phyloP scores from a whole-genome alignment of 2,888 invertebrate species.

The Hololepta plana region DNA sequence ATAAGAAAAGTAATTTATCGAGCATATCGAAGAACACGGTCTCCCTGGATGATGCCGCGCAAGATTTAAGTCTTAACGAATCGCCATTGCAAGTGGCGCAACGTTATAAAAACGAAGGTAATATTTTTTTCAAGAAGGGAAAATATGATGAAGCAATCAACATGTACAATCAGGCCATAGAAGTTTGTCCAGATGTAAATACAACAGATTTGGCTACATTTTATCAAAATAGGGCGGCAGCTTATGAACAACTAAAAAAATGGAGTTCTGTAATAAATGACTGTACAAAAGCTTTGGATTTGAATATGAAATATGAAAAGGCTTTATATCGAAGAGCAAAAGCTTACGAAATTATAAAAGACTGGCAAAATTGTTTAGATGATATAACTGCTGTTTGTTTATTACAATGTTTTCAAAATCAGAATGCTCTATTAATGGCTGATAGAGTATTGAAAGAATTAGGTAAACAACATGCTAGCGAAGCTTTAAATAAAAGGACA shows the following conservation, averaged over 20 bases:
- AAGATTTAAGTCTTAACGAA: slow-evolving; percentile 18
- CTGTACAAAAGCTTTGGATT: slow-evolving; percentile 66
- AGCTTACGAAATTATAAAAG: slow-evolving; percentile 62
- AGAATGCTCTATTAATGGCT: slow-evolving; percentile 61
- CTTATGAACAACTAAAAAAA: slow-evolving; percentile 79
- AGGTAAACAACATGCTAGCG: slow-evolving; percentile 56
- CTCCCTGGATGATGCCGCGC: slow-evolving; percentile 13
- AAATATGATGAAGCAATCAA: slow-evolving; percentile 83
- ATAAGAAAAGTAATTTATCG: slow-evolving; percentile 19
- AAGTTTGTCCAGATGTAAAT: slow-evolving; percentile 61
- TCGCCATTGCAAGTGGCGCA: slow-evolving; percentile 57
- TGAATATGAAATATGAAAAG: slow-evolving; percentile 75
- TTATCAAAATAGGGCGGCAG: slow-evolving; percentile 91
- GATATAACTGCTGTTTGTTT: slow-evolving; percentile 89
- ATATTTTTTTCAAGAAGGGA: slow-evolving; percentile 65
- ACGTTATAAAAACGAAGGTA: slow-evolving; percentile 74
- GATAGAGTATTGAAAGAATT: slow-evolving; percentile 77
- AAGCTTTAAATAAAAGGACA: slow-evolving; percentile 46
- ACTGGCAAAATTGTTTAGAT: slow-evolving; percentile 67
- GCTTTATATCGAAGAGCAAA: slow-evolving; percentile 71
- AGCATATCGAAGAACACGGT: slow-evolving; percentile 10
- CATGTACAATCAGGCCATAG: slow-evolving; percentile 85
- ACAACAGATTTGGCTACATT: slow-evolving; percentile 68
- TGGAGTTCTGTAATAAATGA: slow-evolving; percentile 73
- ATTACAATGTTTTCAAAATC: slow-evolving; percentile 74